These are phyloP conservation scores for Orthosia gothica DNA, from an alignment of 2,888 invertebrate genomes.

Conservation along the genomic window DNA sequence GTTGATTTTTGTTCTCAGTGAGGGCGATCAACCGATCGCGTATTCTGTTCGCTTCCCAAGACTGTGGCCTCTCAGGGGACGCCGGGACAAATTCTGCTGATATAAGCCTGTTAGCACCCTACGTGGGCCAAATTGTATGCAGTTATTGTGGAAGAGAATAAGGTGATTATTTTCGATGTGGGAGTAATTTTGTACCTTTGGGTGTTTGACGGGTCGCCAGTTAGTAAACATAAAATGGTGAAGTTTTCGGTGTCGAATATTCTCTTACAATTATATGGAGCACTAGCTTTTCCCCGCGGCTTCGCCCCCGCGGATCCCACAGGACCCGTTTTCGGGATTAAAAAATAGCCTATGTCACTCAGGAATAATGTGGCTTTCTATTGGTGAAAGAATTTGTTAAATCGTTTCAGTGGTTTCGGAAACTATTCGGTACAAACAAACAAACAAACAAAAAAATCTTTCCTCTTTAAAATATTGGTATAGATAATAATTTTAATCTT, in stretches of 20 bases:
- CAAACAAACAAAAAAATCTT: no score
- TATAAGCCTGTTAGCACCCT: constrained; percentile 86
- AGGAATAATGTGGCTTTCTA: no score
- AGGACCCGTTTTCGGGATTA: no score
- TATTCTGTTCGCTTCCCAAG: constrained; percentile 82
- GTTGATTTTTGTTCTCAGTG: constrained; percentile 90
- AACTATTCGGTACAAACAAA: no score
- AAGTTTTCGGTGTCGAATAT: neutral
- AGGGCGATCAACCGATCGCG: constrained; percentile 70
- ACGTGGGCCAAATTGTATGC: constrained; percentile 64
- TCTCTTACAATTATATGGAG: neutral
- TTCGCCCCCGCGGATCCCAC: no score
- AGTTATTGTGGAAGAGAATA: constrained; percentile 46
- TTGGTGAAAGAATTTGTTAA: no score
- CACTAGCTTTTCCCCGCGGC: no score
- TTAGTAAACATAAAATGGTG: neutral
- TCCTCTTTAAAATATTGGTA: no score
- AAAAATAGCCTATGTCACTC: no score
- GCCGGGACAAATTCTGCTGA: constrained; percentile 75
- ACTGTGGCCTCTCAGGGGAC: constrained; percentile 79
- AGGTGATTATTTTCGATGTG: constrained; percentile 23
- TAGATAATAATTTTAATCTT: no score
- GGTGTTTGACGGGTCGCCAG: neutral
- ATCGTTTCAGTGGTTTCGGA: no score
- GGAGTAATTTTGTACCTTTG: neutral